Evolutionary conservation across 1,140 invertebrate species (phyloP).

Genomic region (Cecropterus lyciades): DNA sequence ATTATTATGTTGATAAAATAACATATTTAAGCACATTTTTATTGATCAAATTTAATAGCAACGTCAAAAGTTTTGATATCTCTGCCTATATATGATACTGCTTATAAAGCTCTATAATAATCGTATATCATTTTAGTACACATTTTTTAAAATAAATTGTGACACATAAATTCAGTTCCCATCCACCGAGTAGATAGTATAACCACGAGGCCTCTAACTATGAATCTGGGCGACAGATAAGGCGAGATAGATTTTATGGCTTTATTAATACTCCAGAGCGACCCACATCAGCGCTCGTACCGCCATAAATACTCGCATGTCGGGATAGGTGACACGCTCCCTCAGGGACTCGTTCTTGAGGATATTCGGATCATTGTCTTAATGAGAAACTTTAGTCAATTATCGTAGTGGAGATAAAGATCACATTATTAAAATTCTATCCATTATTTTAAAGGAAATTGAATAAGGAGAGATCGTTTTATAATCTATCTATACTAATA

Average conservation of each 20-base stretch:
- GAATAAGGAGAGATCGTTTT: too few relatives aligned
- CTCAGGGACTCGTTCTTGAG: neutral
- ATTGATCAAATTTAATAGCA: too few relatives aligned
- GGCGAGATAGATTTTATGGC: constrained; percentile 30
- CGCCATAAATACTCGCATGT: constrained; percentile 28
- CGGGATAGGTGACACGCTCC: constrained; percentile 13
- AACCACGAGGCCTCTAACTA: constrained; percentile 4
- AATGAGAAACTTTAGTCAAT: constrained; percentile 27
- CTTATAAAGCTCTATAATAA: too few relatives aligned
- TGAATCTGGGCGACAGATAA: constrained; percentile 25
- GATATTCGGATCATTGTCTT: constrained; percentile 20
- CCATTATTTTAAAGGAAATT: too few relatives aligned
- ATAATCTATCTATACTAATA: too few relatives aligned
- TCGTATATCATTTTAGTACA: too few relatives aligned
- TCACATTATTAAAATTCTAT: too few relatives aligned
- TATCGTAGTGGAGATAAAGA: neutral
- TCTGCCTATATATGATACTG: too few relatives aligned
- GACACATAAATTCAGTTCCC: neutral
- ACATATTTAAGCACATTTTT: too few relatives aligned
- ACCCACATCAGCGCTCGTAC: constrained; percentile 19
- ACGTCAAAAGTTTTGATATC: too few relatives aligned
- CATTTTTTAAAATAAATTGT: neutral
- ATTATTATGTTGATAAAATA: too few relatives aligned
- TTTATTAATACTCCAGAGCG: constrained; percentile 19
- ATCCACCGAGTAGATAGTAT: neutral